Evolutionary conservation across 2,888 invertebrate species (phyloP).

Genomic region (Anticlea derivata): DNA sequence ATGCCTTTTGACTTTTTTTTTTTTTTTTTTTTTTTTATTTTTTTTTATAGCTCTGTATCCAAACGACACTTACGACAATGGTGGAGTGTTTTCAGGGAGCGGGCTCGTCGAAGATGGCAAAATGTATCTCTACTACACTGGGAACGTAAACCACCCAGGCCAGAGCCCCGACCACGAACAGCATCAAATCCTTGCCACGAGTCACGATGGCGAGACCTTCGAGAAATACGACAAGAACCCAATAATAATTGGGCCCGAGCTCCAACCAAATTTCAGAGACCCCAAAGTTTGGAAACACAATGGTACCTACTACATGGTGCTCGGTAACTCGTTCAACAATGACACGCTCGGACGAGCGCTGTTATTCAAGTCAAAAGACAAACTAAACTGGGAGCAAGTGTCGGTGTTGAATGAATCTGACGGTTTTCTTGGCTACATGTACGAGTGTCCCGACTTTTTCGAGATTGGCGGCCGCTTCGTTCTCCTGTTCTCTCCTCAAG

Average conservation of each 20-base stretch:
- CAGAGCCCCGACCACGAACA: slow-evolving; percentile 55
- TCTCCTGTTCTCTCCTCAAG: slow-evolving; percentile 73
- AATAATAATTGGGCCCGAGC: slow-evolving; percentile 52
- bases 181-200: slow-evolving; percentile 60
- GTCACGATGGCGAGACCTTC: slow-evolving; percentile 61
- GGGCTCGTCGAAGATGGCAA: slow-evolving; percentile 61
- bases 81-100: slow-evolving; percentile 79
- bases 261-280: slow-evolving; percentile 72
- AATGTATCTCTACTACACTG: slow-evolving; percentile 70
- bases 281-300: slow-evolving; percentile 75
- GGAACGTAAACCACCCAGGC: slow-evolving; percentile 56
- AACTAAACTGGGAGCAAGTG: slow-evolving; percentile 55
- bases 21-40: too few relatives aligned
- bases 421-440: slow-evolving; percentile 69
- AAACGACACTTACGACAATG: slow-evolving; percentile 60
- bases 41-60: slow-evolving; percentile 78
- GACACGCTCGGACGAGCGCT: slow-evolving; percentile 57
- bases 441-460: slow-evolving; percentile 81
- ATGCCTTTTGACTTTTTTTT: too few relatives aligned
- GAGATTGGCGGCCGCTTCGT: slow-evolving; percentile 61
- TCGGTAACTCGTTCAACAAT: slow-evolving; percentile 67
- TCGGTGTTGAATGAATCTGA: slow-evolving; percentile 58
- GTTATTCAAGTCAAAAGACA: slow-evolving; percentile 63
- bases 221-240: slow-evolving; percentile 64
- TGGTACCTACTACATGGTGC: slow-evolving; percentile 66